Evolutionary conservation across 2,888 invertebrate genomes (phyloP).

Genomic region (Drepanosiphum platanoidis): DNA sequence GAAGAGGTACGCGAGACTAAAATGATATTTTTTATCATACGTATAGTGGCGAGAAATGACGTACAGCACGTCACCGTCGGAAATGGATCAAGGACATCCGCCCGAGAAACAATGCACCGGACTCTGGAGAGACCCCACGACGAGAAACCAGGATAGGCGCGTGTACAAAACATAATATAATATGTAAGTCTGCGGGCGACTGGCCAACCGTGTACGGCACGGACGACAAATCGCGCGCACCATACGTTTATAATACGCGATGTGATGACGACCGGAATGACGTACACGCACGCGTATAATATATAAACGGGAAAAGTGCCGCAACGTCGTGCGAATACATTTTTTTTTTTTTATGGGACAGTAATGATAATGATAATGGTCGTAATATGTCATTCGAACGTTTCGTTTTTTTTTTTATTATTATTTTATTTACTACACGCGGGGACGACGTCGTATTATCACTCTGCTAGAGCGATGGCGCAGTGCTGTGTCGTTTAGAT

Average conservation of each 20-base stretch:
- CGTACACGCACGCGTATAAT: not conserved
- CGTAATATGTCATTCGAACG: slow-evolving; percentile 8
- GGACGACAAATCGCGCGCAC: not conserved
- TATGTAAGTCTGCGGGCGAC: not conserved
- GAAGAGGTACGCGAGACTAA: too few relatives aligned
- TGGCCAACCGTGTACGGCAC: not conserved
- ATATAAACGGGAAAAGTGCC: not conserved
- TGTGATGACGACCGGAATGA: too few relatives aligned
- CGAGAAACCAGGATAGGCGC: not conserved
- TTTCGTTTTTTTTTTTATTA: not conserved
- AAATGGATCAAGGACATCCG: slow-evolving; percentile 19
- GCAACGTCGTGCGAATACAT: not conserved
- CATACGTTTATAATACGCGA: not conserved
- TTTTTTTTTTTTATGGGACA: slow-evolving; percentile 19
- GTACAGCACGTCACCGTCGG: not conserved
- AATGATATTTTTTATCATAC: too few relatives aligned
- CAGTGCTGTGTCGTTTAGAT: not conserved
- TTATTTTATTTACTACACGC: not conserved
- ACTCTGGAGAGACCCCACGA: not conserved
- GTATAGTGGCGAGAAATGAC: too few relatives aligned
- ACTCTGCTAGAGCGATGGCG: too few relatives aligned
- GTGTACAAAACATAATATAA: not conserved
- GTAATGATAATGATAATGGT: slow-evolving; percentile 21
- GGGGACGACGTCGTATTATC: too few relatives aligned
- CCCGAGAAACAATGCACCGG: not conserved